Evolutionary conservation across 2,113 vertebrate genomes (phyloP), one percentile per base, ranked within the genome.

Genomic region (Laticauda laticaudata): DNA sequence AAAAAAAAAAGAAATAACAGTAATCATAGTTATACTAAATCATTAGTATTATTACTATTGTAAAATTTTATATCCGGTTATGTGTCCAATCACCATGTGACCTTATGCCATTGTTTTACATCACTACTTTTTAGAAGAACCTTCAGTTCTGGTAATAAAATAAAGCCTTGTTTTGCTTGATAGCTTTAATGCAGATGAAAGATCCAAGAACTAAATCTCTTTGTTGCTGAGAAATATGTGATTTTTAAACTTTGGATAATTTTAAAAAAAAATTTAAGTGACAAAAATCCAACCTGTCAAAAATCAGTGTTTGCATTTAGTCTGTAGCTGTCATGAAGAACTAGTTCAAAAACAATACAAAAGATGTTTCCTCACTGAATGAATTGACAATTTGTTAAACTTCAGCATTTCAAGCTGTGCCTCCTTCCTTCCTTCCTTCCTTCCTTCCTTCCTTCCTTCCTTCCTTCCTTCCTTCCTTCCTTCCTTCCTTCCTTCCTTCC

Each of bases 231-330:
- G 0, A 45, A 91, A 29, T 64, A 29, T 0, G 1, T 93, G 94
- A 95, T 90, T 94, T 95, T 94, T 86, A 95, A 86, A 93, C 93
- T 95, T 94, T 15, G 91, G 56, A 15, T 92, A 69, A 87, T 69
- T 95, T 14, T 21, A 87, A 85, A 48, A 91, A 4, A 9, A 89
- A 3, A 15, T 93, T 86, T 57, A 94, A 96, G 29, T 89, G 48
- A 81, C 94, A 91, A 94, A 96, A 95, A 96, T 95, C 54, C 61
- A 95, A 91, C 0, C 0, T 93, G 39, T 1, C 43, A 21, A 90
- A 95, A 96, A 96, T 95, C 94, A 93, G 94, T 95, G 93, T 94
- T 94, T 94, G 29, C 29, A 94, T 95, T 95, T 96, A 90, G 92
- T 69, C 94, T 26, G 89, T 59, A 56, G 93, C 3, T 39, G 94